Evolutionary conservation across 2,888 invertebrate genomes (phyloP).

Genomic region (Caenorhabditis sinica): DNA sequence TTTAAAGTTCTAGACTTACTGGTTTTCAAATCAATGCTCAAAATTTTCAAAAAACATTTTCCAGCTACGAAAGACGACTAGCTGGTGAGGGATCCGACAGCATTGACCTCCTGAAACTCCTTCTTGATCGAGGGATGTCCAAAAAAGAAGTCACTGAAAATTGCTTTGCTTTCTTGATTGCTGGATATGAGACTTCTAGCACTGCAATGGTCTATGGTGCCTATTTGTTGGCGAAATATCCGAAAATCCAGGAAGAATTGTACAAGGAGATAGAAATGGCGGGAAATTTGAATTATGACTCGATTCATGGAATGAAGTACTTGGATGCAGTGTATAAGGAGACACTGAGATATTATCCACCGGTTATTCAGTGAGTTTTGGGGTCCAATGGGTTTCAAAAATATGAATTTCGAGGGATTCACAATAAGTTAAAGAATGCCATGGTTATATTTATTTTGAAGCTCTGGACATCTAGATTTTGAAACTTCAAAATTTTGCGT

Average conservation of each 20-base stretch:
- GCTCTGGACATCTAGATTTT: not conserved
- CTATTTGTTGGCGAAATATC: conserved; percentile 85
- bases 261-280: conserved; percentile 84
- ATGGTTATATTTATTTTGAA: not conserved
- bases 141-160: conserved; percentile 83
- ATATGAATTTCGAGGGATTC: not conserved
- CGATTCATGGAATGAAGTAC: conserved; percentile 75
- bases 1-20: not conserved
- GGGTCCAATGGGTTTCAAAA: no score
- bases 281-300: conserved; percentile 66
- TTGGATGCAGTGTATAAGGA: conserved; percentile 81
- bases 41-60: not conserved
- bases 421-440: not conserved
- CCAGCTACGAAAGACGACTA: conserved; percentile 58
- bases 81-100: conserved; percentile 65
- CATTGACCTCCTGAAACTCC: conserved; percentile 73
- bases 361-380: conserved; percentile 75
- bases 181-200: conserved; percentile 86
- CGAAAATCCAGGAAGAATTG: conserved; percentile 84
- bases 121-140: conserved; percentile 61
- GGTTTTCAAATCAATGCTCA: not conserved
- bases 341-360: conserved; percentile 78
- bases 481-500: not conserved
- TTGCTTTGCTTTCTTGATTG: conserved; percentile 85
- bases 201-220: conserved; percentile 85